A percentile compares a stretch with the other conserved stretches of the same genome.
Conservation (phyloP, 2,797 vertebrate species). For the Hafferia zeledoni region DNA sequence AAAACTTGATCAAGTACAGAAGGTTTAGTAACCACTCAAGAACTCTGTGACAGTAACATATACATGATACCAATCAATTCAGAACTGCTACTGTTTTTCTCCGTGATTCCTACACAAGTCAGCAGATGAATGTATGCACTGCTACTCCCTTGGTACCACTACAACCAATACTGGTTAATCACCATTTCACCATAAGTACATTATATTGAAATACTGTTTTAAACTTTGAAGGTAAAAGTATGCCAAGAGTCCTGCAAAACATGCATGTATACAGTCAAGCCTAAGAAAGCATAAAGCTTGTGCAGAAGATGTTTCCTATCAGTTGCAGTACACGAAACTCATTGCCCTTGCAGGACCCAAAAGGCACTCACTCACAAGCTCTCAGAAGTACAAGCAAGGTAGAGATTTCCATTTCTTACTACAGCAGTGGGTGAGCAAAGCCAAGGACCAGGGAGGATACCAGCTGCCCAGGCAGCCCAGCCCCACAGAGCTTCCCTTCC, state of each 20-base stretch:
- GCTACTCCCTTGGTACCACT: rapidly evolving
- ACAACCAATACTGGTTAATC: not conserved
- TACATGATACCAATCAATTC: not conserved
- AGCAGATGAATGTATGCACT: rapidly evolving
- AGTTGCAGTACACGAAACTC: not conserved
- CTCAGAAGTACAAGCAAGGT: not conserved
- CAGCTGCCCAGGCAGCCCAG: not conserved
- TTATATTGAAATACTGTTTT: not conserved
- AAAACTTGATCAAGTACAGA: not conserved
- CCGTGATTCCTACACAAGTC: not conserved
- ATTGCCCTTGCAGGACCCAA: not conserved
- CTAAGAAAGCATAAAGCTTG: not conserved
- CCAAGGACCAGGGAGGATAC: rapidly evolving
- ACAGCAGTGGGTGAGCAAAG: not conserved
- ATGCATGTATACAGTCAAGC: not conserved
- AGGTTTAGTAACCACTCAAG: not conserved
- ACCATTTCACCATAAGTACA: not conserved
- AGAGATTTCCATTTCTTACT: not conserved
- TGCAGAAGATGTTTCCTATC: not conserved
- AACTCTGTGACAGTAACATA: not conserved
- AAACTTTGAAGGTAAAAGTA: not conserved
- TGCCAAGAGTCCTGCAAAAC: not conserved
- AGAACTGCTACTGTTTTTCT: not conserved
- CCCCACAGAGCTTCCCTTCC: rapidly evolving
- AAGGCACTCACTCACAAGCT: rapidly evolving